A percentile compares a stretch with the other conserved stretches of the same genome.
These are phyloP conservation scores for Heliconius himera DNA, from an alignment of 1,140 invertebrate species.

Conservation along the genomic window DNA sequence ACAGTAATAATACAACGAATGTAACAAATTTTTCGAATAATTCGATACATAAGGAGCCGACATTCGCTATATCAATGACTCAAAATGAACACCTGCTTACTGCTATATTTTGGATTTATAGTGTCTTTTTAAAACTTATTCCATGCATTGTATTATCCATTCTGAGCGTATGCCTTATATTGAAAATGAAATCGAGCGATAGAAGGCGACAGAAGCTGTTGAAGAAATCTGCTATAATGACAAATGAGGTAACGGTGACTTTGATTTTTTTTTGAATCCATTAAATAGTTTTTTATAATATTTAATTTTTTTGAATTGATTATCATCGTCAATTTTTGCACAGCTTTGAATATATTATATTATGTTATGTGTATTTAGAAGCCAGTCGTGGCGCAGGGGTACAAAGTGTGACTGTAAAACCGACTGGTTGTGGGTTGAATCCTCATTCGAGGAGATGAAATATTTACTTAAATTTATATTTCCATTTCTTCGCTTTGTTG, in stretches of 20 bases:
- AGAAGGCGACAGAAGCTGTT: constrained; percentile 86
- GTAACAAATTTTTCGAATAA: constrained; percentile 45
- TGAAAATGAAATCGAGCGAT: constrained; percentile 84
- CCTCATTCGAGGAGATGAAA: too few relatives aligned
- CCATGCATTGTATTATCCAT: constrained; percentile 75
- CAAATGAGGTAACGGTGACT: constrained; percentile 65
- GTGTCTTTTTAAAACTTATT: constrained; percentile 77
- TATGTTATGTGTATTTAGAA: too few relatives aligned
- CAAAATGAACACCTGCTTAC: constrained; percentile 65
- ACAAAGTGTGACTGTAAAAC: too few relatives aligned
- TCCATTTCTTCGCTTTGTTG: too few relatives aligned
- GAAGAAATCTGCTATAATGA: constrained; percentile 71
- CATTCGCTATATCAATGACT: constrained; percentile 70
- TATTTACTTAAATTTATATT: too few relatives aligned
- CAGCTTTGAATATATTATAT: too few relatives aligned
- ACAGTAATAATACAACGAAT: constrained; percentile 47
- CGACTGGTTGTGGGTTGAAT: too few relatives aligned
- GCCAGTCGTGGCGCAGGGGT: too few relatives aligned
- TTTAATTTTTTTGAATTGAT: too few relatives aligned
- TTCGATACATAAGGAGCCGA: constrained; percentile 48
- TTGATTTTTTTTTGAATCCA: not conserved
- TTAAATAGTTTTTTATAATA: not conserved
- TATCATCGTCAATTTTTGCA: too few relatives aligned
- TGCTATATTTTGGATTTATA: constrained; percentile 79
- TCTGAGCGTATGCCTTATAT: constrained; percentile 71